These are phyloP conservation scores for Mycalesis mineus DNA, from an alignment of 2,888 invertebrate genomes.

Conservation along the genomic window DNA sequence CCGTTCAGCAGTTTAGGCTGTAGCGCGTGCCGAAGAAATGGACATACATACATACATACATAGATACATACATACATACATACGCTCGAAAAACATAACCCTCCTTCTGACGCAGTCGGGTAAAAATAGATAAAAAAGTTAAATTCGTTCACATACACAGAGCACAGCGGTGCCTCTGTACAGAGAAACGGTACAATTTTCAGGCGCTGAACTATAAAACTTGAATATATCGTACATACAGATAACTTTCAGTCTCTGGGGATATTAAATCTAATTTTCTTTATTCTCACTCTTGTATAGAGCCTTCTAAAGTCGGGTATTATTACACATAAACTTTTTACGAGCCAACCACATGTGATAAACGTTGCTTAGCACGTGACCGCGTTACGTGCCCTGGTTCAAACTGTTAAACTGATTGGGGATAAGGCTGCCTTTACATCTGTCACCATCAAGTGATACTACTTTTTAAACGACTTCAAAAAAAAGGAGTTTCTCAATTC, in stretches of 20 bases:
- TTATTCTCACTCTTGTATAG: neutral
- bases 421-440: neutral
- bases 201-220: neutral
- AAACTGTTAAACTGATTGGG: neutral
- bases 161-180: no score
- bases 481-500: no score
- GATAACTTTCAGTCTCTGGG: neutral
- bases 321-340: constrained; percentile 20
- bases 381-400: constrained; percentile 6
- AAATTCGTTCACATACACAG: no score
- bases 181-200: neutral
- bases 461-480: no score
- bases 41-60: no score
- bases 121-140: no score
- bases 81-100: no score
- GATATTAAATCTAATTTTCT: constrained; percentile 5
- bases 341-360: constrained; percentile 16
- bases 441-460: neutral
- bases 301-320: constrained; percentile 3
- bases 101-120: no score
- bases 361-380: constrained; percentile 7
- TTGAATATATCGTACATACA: neutral
- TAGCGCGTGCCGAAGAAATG: no score
- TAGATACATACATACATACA: no score
- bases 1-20: no score